Percentiles rank a stretch among this genome's conserved stretches.
Evolutionary conservation across 2,797 vertebrate species (phyloP).

Genomic region (Lindbergichthys nudifrons): DNA sequence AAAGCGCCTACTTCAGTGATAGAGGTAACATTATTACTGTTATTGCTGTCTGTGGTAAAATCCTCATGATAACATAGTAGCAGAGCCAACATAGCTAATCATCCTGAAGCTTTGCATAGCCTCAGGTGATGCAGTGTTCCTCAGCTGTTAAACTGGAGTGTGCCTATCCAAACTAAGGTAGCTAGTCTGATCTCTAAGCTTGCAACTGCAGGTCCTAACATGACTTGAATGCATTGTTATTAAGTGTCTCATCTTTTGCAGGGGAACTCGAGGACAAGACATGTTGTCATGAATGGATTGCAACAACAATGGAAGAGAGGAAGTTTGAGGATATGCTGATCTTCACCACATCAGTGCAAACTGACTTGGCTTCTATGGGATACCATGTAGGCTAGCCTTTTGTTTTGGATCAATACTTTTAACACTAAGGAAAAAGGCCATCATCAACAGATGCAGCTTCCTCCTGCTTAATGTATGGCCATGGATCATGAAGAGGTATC

Average conservation of each 20-base stretch:
- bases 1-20: background rate
- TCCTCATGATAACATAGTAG: conserved; percentile 13
- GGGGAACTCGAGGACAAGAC: conserved; percentile 23
- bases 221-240: conserved; percentile 37
- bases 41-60: conserved; percentile 7
- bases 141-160: conserved; percentile 4
- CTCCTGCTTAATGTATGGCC: conserved; percentile 44
- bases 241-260: conserved; percentile 44
- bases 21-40: background rate
- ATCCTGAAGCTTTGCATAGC: conserved; percentile 64
- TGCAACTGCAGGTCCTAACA: conserved; percentile 36
- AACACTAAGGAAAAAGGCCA: conserved; percentile 32
- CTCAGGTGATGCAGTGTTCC: conserved; percentile 36
- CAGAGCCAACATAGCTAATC: conserved; percentile 37
- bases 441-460: conserved; percentile 53
- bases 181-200: conserved; percentile 15
- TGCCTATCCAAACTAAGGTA: background rate
- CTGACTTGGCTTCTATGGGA: background rate
- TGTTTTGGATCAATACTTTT: conserved; percentile 15
- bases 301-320: conserved; percentile 29
- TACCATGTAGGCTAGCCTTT: conserved; percentile 33
- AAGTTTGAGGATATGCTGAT: conserved; percentile 37
- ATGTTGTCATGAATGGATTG: conserved; percentile 38
- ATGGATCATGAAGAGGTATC: conserved; percentile 80
- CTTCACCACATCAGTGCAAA: conserved; percentile 9